Base-by-base conservation (phyloP, 2,888 invertebrate species). In the Polyommatus icarus region DNA sequence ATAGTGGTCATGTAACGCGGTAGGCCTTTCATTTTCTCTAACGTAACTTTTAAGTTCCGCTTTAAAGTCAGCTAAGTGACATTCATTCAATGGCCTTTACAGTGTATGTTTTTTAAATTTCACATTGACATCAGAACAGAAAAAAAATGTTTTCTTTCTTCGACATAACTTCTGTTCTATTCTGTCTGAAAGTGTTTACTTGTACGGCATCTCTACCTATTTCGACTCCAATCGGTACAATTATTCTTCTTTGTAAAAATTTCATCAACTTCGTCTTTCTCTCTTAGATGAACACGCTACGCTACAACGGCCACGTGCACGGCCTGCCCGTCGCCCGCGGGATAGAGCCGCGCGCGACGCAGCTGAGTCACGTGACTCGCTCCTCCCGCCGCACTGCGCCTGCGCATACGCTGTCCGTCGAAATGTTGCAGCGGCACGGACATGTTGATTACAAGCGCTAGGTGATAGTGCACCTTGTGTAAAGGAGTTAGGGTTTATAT, bases 361-460 rank as follows among this genome's bases (percentile, higher is more conserved):
- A 46, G 79, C 86, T 92, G 59, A 90, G 90, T 32, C 88, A 90
- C 82, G 92, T 92, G 80, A 92, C 93, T 1, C 88, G 93, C 2
- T 93, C 92, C 0, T 92, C 93, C 5, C 87, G 93, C 0, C 86
- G 91, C 29, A 90, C 92, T 0, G 92, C 90, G 80, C 93, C 92
- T 1, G 89, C 92, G 81, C 93, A 93, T 78, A 88, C 90, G 0
- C 84, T 93, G 18, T 92, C 92, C 3, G 88, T 86, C 0, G 93
- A 92, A 15, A 91, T 93, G 92, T 83, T 93, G 78, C 93, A 92
- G 80, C 82, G 92, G 15, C 93, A 93, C 80, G 91, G 92, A 0
- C 90, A 90, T n/a, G 86, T 90, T n/a, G 92, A 92, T 78, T 89
- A 86, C 57, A 90, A 88, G 78, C 91, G 90, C 80, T 91, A 84